phyloP scores from a whole-genome alignment of 2,797 vertebrate genomes.

The Hydrophis major region DNA sequence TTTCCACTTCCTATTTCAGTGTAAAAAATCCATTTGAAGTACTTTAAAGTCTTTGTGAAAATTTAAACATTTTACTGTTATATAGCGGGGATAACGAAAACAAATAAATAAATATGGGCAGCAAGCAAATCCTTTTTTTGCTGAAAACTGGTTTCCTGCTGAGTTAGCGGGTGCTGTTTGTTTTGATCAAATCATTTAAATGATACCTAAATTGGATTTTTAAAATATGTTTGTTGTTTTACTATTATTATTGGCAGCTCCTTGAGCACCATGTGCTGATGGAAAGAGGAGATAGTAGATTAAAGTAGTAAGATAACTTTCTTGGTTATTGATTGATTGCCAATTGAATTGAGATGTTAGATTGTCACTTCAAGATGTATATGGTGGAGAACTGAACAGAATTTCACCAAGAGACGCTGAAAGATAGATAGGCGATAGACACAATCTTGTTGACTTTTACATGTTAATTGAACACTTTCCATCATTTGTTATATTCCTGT shows the following conservation, averaged over 20 bases:
- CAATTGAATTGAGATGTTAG: neutral
- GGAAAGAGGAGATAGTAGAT: neutral
- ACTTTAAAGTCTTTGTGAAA: neutral
- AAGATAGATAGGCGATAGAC: neutral
- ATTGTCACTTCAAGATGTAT: neutral
- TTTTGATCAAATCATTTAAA: neutral
- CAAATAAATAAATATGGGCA: neutral
- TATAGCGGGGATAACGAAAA: neutral
- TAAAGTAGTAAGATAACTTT: neutral
- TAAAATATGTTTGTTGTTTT: neutral
- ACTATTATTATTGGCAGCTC: neutral
- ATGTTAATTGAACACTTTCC: neutral
- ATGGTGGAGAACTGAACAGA: neutral
- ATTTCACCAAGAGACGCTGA: neutral
- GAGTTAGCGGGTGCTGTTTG: neutral
- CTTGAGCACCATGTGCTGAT: neutral
- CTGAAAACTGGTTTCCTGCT: neutral
- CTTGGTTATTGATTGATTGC: neutral
- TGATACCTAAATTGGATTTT: neutral
- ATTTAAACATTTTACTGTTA: neutral
- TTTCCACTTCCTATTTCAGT: neutral
- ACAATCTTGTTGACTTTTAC: neutral
- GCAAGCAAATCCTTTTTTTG: neutral
- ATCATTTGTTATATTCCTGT: neutral
- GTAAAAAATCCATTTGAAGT: neutral